Evolutionary conservation across 2,888 invertebrate genomes (phyloP).

Genomic region (Serrognathus titanus): DNA sequence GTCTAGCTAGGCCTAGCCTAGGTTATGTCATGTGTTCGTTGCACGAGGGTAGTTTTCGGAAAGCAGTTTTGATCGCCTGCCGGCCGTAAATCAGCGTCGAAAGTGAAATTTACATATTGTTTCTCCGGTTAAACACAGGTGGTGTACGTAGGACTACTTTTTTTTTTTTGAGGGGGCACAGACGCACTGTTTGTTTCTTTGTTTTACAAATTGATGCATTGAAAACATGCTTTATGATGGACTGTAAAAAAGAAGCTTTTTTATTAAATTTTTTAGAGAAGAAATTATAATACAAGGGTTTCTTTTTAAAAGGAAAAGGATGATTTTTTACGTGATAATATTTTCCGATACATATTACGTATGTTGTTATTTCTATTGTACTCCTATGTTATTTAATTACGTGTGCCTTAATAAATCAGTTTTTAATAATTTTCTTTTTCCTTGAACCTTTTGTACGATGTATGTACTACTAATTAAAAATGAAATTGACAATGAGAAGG

Average conservation of each 20-base stretch:
- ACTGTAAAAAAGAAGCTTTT: conserved; percentile 2
- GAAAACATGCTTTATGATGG: conserved; percentile 1
- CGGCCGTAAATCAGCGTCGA: conserved; percentile 17
- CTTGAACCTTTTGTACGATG: too few relatives aligned
- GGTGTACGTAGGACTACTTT: conserved; percentile 7
- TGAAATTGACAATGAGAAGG: too few relatives aligned
- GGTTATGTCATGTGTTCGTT: conserved; percentile 25
- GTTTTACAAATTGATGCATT: background rate
- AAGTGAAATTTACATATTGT: conserved; percentile 26
- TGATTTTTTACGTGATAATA: too few relatives aligned
- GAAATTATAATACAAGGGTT: too few relatives aligned
- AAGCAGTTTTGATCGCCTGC: conserved; percentile 24
- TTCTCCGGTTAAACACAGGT: conserved; percentile 20
- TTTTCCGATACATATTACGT: too few relatives aligned
- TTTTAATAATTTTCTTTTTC: too few relatives aligned
- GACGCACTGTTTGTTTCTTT: conserved; percentile 5
- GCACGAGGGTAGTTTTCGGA: conserved; percentile 24
- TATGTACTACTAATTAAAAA: too few relatives aligned
- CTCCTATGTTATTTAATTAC: too few relatives aligned
- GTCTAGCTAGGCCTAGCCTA: conserved; percentile 22
- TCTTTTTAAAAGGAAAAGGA: too few relatives aligned
- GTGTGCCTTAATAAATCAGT: too few relatives aligned
- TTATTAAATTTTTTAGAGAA: too few relatives aligned
- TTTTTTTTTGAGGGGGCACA: background rate
- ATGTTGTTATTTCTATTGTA: too few relatives aligned